Percentiles rank a stretch among this genome's conserved stretches.
Conservation (phyloP, 1,140 invertebrate genomes). For the Dinoponera quadriceps region DNA sequence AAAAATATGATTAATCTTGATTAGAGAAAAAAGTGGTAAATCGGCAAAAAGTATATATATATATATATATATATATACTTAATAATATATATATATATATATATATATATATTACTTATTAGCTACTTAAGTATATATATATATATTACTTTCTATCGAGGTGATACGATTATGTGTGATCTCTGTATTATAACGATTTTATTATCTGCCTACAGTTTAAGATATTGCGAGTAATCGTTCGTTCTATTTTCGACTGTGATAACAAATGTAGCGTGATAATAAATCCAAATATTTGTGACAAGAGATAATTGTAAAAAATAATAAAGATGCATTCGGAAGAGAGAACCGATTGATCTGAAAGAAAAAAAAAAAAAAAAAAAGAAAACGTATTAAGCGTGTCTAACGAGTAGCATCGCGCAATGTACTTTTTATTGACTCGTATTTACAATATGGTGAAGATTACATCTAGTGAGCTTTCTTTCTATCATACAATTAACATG, state of each 20-base stretch:
- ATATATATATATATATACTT: too few species aligned
- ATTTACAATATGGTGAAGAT: conserved; percentile 76
- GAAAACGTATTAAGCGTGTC: conserved; percentile 4
- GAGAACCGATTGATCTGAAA: conserved; percentile 24
- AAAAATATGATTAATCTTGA: conserved; percentile 12
- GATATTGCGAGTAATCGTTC: conserved; percentile 7
- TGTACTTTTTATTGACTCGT: neutral
- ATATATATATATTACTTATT: too few species aligned
- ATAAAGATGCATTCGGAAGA: conserved; percentile 51
- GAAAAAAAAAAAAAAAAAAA: conserved; percentile 34
- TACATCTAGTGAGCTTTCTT: conserved; percentile 82
- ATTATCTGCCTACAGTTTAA: neutral
- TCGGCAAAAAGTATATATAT: conserved; percentile 18
- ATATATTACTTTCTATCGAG: neutral
- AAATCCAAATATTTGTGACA: conserved; percentile 32
- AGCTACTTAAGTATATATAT: too few species aligned
- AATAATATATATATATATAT: too few species aligned
- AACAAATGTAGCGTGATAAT: conserved; percentile 51
- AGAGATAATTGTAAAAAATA: conserved; percentile 51
- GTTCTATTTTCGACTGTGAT: conserved; percentile 43
- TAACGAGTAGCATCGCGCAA: conserved; percentile 13
- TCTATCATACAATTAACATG: conserved; percentile 85
- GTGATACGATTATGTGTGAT: neutral
- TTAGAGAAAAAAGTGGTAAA: conserved; percentile 9
- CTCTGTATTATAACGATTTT: conserved; percentile 42